These are phyloP conservation scores for Rhyacichthys aspro DNA, from an alignment of 2,797 vertebrate species.

Conservation along the genomic window DNA sequence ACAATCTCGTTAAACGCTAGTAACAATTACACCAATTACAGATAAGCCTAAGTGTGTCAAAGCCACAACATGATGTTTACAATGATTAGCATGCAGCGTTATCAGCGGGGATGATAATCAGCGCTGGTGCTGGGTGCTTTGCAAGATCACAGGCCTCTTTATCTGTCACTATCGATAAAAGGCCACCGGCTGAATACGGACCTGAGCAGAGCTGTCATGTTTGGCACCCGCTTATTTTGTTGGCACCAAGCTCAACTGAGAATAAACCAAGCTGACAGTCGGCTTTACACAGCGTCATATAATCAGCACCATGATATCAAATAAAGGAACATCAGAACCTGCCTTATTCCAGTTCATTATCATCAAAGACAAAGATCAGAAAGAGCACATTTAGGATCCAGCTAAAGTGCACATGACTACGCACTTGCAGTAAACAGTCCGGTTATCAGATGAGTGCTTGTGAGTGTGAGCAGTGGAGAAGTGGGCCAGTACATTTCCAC, in stretches of 20 bases:
- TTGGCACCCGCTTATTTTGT: conserved; percentile 23
- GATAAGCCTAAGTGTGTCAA: conserved; percentile 80
- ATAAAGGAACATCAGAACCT: conserved; percentile 30
- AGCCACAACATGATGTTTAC: conserved; percentile 79
- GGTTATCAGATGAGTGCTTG: conserved; percentile 19
- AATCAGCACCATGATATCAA: conserved; percentile 28
- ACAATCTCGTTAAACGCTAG: conserved; percentile 77
- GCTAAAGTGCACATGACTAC: neutral
- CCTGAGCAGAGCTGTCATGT: conserved; percentile 45
- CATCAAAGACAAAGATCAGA: conserved; percentile 23
- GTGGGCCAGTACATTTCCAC: conserved; percentile 73
- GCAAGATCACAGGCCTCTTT: conserved; percentile 71
- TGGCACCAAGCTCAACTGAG: conserved; percentile 18
- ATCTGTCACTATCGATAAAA: conserved; percentile 69
- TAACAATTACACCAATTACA: conserved; percentile 82
- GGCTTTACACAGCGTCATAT: conserved; percentile 31
- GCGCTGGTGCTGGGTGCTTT: conserved; percentile 53
- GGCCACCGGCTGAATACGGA: conserved; percentile 55
- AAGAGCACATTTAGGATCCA: conserved; percentile 13
- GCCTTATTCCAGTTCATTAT: conserved; percentile 35
- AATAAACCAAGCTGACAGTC: conserved; percentile 34
- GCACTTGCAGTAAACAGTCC: conserved; percentile 18
- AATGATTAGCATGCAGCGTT: conserved; percentile 72
- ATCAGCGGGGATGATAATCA: conserved; percentile 74
- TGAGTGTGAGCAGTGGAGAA: neutral